Evolutionary conservation across 2,888 invertebrate genomes (phyloP), one percentile per base, ranked within the genome.

Genomic region (Drosophila emarginata): DNA sequence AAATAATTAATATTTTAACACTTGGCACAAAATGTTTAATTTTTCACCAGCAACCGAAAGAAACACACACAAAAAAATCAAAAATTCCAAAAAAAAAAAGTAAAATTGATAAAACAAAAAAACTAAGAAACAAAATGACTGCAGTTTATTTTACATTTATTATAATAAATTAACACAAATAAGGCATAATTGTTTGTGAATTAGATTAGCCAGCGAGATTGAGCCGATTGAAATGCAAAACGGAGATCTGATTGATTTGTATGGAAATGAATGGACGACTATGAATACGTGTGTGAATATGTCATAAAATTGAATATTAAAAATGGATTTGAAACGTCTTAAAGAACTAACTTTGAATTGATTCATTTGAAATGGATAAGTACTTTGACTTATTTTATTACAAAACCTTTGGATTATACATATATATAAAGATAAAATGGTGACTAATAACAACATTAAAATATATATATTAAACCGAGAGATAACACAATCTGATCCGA

Each of bases 1-100:
- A 88, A 88, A 80, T 87, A 90, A 87, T 89, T 87, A 90, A 89
- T 88, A 90, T 89, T 85, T 89, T 80, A 90, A 82, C 90, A 89
- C 88, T 84, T 83, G 76, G 64, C 61, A 70, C 59, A 73, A 78
- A 64, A 36, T 74, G 73, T 74, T 69, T 37, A 78, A 82, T 79
- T 86, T 79, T 75, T 82, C 77, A 78, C 64, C 68, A 64, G 40
- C 67, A 68, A 64, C 15, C 52, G 15, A 58, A 15, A 63, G 14
- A 59, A 14, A 58, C 21, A 15, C n/a, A 28, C 32, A 32, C 32
- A 28, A 2, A 28, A 2, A 9, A 2, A 26, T 5, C 4, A 26
- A 64, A 18, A 40, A 15, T 18, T 12, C 32, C 4, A 28, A 58
- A n/a, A 59, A 26, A 52, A 14, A 67, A 62, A 64, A n/a, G n/a